Evolutionary conservation across 2,888 invertebrate species (phyloP).

Genomic region (Timandra comae): DNA sequence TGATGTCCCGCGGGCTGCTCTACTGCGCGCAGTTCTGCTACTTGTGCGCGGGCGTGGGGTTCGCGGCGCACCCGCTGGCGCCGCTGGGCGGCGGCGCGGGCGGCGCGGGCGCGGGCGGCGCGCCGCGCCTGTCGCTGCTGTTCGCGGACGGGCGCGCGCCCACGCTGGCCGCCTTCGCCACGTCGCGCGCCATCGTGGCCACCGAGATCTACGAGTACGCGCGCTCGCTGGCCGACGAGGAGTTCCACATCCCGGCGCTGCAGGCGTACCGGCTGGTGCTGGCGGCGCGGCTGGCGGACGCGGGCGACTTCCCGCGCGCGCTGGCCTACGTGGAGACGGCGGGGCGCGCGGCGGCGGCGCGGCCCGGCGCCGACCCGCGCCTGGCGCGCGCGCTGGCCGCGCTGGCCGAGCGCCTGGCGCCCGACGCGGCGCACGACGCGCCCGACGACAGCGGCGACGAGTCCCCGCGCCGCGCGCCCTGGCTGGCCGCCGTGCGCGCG

Average conservation of each 20-base stretch:
- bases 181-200: constrained; percentile 91
- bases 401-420: constrained; percentile 61
- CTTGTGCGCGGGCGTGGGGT: constrained; percentile 86
- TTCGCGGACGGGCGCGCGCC: constrained; percentile 83
- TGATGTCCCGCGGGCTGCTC: constrained; percentile 84
- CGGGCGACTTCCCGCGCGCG: constrained; percentile 86
- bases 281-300: constrained; percentile 83
- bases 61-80: constrained; percentile 61
- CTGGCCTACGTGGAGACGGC: constrained; percentile 90
- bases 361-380: constrained; percentile 69
- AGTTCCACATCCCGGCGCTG: constrained; percentile 83
- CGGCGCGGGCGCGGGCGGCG: constrained; percentile 35
- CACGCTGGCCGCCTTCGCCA: constrained; percentile 81
- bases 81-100: constrained; percentile 38
- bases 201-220: constrained; percentile 98
- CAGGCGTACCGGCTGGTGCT: constrained; percentile 91
- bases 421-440: neutral
- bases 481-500: neutral
- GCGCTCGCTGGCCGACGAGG: constrained; percentile 81
- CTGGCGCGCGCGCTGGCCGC: constrained; percentile 68
- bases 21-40: constrained; percentile 98
- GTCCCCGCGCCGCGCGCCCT: constrained; percentile 11
- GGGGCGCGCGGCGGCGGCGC: constrained; percentile 77
- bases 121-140: constrained; percentile 84
- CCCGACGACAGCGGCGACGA: constrained; percentile 28